Evolutionary conservation across 2,888 invertebrate species (phyloP), one percentile per base, ranked within the genome.

Genomic region (Acanthosoma haemorrhoidale): DNA sequence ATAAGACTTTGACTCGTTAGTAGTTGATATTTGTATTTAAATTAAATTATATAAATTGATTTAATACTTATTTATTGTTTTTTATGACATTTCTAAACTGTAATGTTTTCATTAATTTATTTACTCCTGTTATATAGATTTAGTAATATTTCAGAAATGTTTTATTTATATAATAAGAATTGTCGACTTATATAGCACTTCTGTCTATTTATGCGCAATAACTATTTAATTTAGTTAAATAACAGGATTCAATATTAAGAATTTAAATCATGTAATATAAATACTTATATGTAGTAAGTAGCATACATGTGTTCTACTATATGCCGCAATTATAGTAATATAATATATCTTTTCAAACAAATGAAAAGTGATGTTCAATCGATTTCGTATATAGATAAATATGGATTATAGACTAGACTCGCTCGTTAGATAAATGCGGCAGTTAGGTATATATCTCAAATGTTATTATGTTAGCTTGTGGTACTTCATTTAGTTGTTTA

Each of bases 301-400:
- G 70, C 63, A 68, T 68, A 59, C 16, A 63, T 64, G 70, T 70
- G 70, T 70, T 70, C 70, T 70, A 64, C 70, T 64, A 15, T 70
- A 38, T 32, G 64, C 64, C 39, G 32, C 69, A 69, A 60, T 60
- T 61, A 60, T 69, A 69, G 61, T 61, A 41, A 34, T 66, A 43
- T 43, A 4, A 66, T 29, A 66, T 31, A 31, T 36, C 38, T 39
- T 43, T 60, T 32, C 11, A 21, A 32, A 38, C 31, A 69, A 18
- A 39, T 60, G 15, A 41, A 61, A 41, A 41, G 61, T 69, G 60
- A 69, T 41, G 69, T 61, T 32, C 25, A 69, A 36, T 59, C 32
- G 38, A 36, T 61, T 38, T 41, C 38, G 69, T 41, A 34, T 2
- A 38, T 61, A 69, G 61, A 32, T 61, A 34, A 69, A 58, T 69